phyloP scores from a whole-genome alignment of 1,140 invertebrate species.

The Drosophila tsacasi region DNA sequence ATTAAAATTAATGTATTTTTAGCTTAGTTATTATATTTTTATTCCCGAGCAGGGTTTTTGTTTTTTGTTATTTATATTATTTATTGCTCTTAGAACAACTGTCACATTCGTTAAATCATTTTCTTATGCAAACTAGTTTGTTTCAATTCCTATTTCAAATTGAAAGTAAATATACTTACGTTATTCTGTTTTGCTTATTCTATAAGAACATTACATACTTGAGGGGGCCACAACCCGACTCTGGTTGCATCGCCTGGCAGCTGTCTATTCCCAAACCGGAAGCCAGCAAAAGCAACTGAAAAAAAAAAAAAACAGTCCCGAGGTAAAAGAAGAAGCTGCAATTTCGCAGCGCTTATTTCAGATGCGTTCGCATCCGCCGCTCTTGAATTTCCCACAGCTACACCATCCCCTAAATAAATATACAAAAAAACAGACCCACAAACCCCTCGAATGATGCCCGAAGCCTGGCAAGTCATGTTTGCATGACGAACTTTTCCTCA shows the following conservation, averaged over 20 bases:
- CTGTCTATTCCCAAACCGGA: conserved; percentile 57
- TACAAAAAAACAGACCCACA: not conserved
- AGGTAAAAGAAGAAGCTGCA: conserved; percentile 65
- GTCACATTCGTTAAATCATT: not conserved
- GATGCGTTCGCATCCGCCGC: conserved; percentile 43
- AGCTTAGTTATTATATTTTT: too few relatives aligned
- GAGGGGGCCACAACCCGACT: not conserved
- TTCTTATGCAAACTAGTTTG: not conserved
- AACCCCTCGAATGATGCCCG: not conserved
- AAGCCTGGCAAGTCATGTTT: conserved; percentile 76
- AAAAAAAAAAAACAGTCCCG: conserved; percentile 12
- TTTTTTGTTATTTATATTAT: not conserved
- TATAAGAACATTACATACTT: conserved; percentile 11
- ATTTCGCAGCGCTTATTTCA: conserved; percentile 60
- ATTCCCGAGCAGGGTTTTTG: too few relatives aligned
- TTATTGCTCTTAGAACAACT: too few relatives aligned
- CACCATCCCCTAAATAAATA: not conserved
- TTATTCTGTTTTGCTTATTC: conserved; percentile 8
- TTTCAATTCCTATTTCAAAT: not conserved
- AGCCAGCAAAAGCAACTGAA: conserved; percentile 25
- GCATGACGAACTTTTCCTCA: conserved; percentile 69
- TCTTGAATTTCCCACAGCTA: conserved; percentile 30
- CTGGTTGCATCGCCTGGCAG: conserved; percentile 15
- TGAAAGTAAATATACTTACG: conserved; percentile 9
- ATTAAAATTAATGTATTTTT: too few relatives aligned